Percentiles rank a stretch among this genome's conserved stretches.
Conservation (phyloP, 1,140 invertebrate species). For the Anoplophora glabripennis region DNA sequence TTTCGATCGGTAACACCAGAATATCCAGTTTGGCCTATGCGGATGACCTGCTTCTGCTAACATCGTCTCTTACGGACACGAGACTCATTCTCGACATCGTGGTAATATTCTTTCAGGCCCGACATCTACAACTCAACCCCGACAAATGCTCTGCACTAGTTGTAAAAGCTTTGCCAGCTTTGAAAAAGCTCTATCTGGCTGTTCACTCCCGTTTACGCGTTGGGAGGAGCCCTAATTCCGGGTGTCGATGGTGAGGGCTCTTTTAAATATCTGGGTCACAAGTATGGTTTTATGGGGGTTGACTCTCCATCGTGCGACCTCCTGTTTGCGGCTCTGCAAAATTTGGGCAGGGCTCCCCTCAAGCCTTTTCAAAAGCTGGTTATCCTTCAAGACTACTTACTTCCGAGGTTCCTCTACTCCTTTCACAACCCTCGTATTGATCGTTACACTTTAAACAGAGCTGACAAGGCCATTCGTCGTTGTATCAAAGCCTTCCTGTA, state of each 20-base stretch:
- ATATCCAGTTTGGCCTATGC: no score
- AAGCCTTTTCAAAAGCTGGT: slow-evolving; percentile 40
- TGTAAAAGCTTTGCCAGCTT: slow-evolving; percentile 21
- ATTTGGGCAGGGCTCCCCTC: slow-evolving; percentile 30
- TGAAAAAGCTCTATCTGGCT: slow-evolving; percentile 5
- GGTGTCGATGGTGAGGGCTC: background rate
- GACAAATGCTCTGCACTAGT: slow-evolving; percentile 35
- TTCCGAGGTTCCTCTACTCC: slow-evolving; percentile 24
- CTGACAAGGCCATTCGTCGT: slow-evolving; percentile 20
- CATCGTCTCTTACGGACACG: no score
- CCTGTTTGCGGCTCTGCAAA: slow-evolving; percentile 16
- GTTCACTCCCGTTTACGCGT: no score
- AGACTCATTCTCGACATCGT: background rate
- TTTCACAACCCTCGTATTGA: slow-evolving; percentile 20
- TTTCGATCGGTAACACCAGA: no score
- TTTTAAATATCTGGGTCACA: slow-evolving; percentile 27
- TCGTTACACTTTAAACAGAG: background rate
- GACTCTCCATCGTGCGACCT: slow-evolving; percentile 21
- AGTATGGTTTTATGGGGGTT: slow-evolving; percentile 19
- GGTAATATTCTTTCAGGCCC: slow-evolving; percentile 10
- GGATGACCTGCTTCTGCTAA: slow-evolving; percentile 46
- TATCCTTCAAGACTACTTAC: slow-evolving; percentile 14
- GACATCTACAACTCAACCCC: slow-evolving; percentile 33
- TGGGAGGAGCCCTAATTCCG: no score
- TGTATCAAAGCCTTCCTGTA: slow-evolving; percentile 21